Percentiles rank a stretch among this genome's conserved stretches.
These are phyloP conservation scores for Xyrauchen texanus DNA, from an alignment of 2,113 vertebrate genomes.

Conservation along the genomic window DNA sequence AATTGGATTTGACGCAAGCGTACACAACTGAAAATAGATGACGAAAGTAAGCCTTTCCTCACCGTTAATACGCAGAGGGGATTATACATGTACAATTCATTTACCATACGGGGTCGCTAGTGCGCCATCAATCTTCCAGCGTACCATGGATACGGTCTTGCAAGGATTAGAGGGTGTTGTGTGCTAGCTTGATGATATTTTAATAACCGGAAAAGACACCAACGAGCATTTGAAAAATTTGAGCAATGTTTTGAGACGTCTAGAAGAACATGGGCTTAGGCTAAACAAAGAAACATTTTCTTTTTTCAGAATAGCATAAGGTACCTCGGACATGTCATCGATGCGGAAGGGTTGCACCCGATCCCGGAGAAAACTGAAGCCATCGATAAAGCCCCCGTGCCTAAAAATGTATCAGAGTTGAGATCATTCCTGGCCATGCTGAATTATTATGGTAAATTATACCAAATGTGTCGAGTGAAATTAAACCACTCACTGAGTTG, in stretches of 20 bases:
- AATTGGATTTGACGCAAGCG: slow-evolving; percentile 49
- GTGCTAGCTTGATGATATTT: slow-evolving; percentile 55
- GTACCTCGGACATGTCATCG: background rate
- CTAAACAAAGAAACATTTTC: slow-evolving; percentile 19
- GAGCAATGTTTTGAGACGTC: background rate
- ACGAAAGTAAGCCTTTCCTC: background rate
- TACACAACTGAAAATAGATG: background rate
- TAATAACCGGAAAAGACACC: slow-evolving; percentile 27
- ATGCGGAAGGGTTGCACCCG: background rate
- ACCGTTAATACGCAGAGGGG: background rate
- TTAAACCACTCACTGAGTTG: too few species aligned
- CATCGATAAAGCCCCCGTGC: rapidly evolving
- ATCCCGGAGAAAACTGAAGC: background rate
- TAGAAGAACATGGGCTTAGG: background rate
- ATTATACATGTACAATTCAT: background rate
- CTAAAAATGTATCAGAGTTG: slow-evolving; percentile 23
- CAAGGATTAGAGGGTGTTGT: slow-evolving; percentile 59
- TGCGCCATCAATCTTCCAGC: slow-evolving; percentile 48
- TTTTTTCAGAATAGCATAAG: rapidly evolving
- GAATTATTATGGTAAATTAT: slow-evolving; percentile 30
- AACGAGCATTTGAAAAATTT: background rate
- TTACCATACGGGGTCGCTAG: slow-evolving; percentile 4
- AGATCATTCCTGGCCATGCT: slow-evolving; percentile 6
- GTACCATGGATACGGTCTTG: slow-evolving; percentile 62
- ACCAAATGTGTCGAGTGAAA: background rate